A percentile compares a stretch with the other conserved stretches of the same genome.
These are phyloP conservation scores for Sarcoramphus papa DNA, from an alignment of 2,797 vertebrate species.

Conservation along the genomic window DNA sequence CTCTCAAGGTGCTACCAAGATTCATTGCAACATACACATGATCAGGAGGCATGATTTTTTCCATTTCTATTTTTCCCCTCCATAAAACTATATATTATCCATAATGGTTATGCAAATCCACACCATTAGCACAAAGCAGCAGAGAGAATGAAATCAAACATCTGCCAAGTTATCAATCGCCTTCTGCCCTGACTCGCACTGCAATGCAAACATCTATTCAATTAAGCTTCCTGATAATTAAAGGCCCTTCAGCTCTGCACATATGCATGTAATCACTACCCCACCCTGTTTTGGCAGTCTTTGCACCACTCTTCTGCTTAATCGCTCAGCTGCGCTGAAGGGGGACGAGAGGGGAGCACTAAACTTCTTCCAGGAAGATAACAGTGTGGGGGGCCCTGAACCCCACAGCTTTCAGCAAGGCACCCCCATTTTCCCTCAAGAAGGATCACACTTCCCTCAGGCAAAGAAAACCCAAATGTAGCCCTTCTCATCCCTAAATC, in stretches of 20 bases:
- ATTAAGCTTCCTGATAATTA: slow-evolving; percentile 17
- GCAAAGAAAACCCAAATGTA: fast-evolving
- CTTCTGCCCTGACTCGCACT: not conserved
- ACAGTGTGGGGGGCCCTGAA: fast-evolving
- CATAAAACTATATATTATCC: not conserved
- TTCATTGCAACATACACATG: not conserved
- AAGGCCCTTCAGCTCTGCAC: not conserved
- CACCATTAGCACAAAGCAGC: not conserved
- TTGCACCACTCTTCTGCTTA: not conserved
- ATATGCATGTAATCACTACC: not conserved
- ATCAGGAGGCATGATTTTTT: not conserved
- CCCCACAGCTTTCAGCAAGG: not conserved
- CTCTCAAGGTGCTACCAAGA: not conserved
- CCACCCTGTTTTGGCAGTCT: not conserved
- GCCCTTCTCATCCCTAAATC: not conserved
- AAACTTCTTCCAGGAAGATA: not conserved
- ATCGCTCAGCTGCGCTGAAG: not conserved
- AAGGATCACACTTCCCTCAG: not conserved
- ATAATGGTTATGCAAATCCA: not conserved
- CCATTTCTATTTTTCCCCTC: not conserved
- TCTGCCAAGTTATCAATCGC: not conserved
- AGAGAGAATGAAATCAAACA: not conserved
- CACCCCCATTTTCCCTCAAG: not conserved
- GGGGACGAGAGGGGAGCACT: not conserved
- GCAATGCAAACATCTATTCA: not conserved